A percentile compares a stretch with the other conserved stretches of the same genome.
These are phyloP conservation scores for Oscheius myriophilus DNA, from an alignment of 2,888 invertebrate genomes.

Conservation along the genomic window DNA sequence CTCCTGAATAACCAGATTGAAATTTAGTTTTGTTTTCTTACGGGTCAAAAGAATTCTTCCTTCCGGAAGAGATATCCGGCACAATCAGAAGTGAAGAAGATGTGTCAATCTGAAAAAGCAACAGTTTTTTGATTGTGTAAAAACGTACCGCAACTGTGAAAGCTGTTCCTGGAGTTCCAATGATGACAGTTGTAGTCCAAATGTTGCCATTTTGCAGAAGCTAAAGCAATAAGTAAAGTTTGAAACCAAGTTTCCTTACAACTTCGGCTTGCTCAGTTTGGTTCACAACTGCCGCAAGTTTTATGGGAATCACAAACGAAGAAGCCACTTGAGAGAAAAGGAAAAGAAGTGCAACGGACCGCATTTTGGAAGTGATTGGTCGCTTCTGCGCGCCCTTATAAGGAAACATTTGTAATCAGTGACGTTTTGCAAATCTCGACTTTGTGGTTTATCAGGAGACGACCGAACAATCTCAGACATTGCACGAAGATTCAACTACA, in stretches of 20 bases:
- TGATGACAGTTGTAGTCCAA: constrained; percentile 15
- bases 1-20: not conserved
- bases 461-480: too few species aligned
- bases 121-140: too few species aligned
- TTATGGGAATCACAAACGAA: constrained; percentile 8
- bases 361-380: not conserved
- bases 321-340: not conserved
- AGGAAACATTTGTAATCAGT: too few species aligned
- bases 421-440: too few species aligned
- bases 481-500: too few species aligned
- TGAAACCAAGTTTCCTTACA: not conserved
- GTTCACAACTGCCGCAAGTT: not conserved
- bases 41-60: constrained; percentile 11
- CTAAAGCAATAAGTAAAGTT: too few species aligned
- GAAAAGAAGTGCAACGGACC: constrained; percentile 4
- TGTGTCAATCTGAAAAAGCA: constrained; percentile 9
- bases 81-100: constrained; percentile 14
- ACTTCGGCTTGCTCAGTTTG: not conserved
- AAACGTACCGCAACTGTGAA: constrained; percentile 4
- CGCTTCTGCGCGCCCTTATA: too few species aligned
- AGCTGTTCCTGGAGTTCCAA: constrained; percentile 22
- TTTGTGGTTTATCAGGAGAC: too few species aligned
- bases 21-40: not conserved
- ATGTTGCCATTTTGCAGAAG: too few species aligned
- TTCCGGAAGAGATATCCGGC: not conserved